These are phyloP conservation scores for Sitobion miscanthi DNA, from an alignment of 1,140 invertebrate genomes.

Conservation along the genomic window DNA sequence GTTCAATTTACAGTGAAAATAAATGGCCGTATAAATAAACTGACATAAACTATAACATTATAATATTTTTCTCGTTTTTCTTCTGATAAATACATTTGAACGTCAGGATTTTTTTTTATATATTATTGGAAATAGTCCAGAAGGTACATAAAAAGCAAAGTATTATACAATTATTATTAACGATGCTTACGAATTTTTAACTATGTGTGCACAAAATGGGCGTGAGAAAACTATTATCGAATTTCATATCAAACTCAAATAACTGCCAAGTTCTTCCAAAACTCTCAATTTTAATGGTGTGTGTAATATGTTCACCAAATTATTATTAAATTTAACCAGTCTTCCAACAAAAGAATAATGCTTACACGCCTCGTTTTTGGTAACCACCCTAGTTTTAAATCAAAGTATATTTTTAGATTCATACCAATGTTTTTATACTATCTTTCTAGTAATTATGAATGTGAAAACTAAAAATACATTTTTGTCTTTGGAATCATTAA, in stretches of 20 bases:
- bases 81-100: neutral
- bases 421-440: neutral
- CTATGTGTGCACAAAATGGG: neutral
- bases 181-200: neutral
- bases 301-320: neutral
- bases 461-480: neutral
- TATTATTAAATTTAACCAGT: neutral
- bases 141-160: neutral
- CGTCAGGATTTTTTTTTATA: neutral
- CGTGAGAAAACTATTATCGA: slow-evolving; percentile 19
- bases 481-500: neutral
- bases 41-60: neutral
- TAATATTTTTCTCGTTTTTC: neutral
- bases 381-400: neutral
- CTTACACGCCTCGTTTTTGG: neutral
- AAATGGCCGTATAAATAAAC: neutral
- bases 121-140: neutral
- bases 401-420: neutral
- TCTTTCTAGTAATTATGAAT: neutral
- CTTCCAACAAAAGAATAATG: neutral
- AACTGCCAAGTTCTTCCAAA: neutral
- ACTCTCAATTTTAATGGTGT: neutral
- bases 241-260: neutral
- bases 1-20: neutral
- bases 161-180: slow-evolving; percentile 15